phyloP scores from a whole-genome alignment of 2,113 vertebrate species.

The Bostrychus sinensis region DNA sequence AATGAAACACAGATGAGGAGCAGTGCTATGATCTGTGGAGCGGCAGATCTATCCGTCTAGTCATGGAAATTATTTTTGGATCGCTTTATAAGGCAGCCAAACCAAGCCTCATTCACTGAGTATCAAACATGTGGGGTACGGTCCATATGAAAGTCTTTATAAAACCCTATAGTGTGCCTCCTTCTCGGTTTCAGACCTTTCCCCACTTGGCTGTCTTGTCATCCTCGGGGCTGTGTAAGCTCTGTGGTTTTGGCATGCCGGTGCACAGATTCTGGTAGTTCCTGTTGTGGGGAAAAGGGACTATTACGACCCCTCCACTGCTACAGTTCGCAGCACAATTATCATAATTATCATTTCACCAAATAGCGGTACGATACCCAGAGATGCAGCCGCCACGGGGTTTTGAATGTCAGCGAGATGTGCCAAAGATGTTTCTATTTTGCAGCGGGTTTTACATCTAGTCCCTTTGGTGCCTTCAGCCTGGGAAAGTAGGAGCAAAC shows the following conservation, averaged over 20 bases:
- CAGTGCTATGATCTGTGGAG: constrained; percentile 30
- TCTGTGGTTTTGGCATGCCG: constrained; percentile 74
- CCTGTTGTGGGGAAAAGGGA: constrained; percentile 63
- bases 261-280: constrained; percentile 63
- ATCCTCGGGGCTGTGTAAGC: constrained; percentile 57
- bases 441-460: constrained; percentile 56
- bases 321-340: constrained; percentile 68
- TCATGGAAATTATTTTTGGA: constrained; percentile 58
- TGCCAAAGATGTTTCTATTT: constrained; percentile 48
- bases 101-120: constrained; percentile 44
- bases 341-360: constrained; percentile 72
- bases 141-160: constrained; percentile 74
- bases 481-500: constrained; percentile 10
- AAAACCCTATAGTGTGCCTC: constrained; percentile 48
- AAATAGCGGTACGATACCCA: constrained; percentile 55
- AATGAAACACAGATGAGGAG: constrained; percentile 48
- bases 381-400: constrained; percentile 45
- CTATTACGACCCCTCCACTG: constrained; percentile 52
- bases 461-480: constrained; percentile 14
- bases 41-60: constrained; percentile 30
- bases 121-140: constrained; percentile 53
- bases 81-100: constrained; percentile 62
- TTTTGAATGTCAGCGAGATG: constrained; percentile 58
- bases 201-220: constrained; percentile 45
- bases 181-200: constrained; percentile 43